Evolutionary conservation across 2,797 vertebrate genomes (phyloP).

Genomic region (Otolemur crassicaudatus): DNA sequence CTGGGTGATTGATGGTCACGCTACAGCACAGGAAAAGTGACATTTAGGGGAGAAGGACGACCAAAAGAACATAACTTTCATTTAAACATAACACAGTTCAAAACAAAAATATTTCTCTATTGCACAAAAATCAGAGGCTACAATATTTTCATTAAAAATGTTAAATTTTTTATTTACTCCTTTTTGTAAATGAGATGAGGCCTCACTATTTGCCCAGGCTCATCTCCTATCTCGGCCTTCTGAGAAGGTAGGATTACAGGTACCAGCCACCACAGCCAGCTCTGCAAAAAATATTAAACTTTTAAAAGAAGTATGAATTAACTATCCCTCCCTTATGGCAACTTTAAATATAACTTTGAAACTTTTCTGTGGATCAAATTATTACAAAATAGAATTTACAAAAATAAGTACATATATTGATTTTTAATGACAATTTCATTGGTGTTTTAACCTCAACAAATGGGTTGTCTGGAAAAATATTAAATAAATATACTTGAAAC

Average conservation of each 20-base stretch:
- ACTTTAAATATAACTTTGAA: constrained; percentile 1
- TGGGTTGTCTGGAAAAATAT: not conserved
- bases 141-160: constrained; percentile 17
- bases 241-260: not conserved
- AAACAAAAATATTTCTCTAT: not conserved
- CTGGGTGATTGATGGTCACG: not conserved
- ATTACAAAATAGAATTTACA: constrained; percentile 9
- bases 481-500: constrained; percentile 52
- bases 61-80: not conserved
- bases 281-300: not conserved
- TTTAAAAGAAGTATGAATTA: constrained; percentile 15
- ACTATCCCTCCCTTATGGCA: not conserved
- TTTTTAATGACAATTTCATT: not conserved
- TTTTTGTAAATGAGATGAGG: not conserved
- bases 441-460: not conserved
- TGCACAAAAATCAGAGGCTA: not conserved
- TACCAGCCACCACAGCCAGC: not conserved
- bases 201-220: not conserved
- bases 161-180: not conserved
- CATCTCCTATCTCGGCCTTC: not conserved
- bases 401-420: not conserved
- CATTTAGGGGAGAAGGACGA: not conserved
- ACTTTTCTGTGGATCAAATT: constrained; percentile 36
- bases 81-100: not conserved
- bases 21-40: not conserved